These are phyloP conservation scores for Synergus itoensis DNA, from an alignment of 2,888 invertebrate species.

Conservation along the genomic window DNA sequence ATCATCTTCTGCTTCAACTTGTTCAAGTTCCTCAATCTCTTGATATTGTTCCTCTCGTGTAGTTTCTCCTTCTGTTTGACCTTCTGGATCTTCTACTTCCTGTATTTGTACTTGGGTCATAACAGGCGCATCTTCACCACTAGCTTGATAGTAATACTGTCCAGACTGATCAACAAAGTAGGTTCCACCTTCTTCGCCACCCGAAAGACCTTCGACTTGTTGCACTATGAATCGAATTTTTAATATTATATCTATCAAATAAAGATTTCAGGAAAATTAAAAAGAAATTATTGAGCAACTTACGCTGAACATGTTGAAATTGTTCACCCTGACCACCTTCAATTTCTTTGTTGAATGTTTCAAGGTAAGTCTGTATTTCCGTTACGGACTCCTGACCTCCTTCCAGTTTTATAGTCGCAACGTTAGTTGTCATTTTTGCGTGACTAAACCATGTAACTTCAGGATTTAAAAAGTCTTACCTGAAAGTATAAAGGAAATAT, in stretches of 20 bases:
- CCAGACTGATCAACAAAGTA: constrained; percentile 91
- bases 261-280: neutral
- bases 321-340: constrained; percentile 80
- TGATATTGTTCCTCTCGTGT: constrained; percentile 75
- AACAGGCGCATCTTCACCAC: constrained; percentile 82
- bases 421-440: constrained; percentile 71
- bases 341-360: constrained; percentile 90
- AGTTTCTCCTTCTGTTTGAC: constrained; percentile 71
- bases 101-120: constrained; percentile 82
- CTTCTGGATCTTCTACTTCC: constrained; percentile 74
- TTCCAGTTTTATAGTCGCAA: constrained; percentile 74
- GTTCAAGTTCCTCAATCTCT: constrained; percentile 79
- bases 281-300: constrained; percentile 53
- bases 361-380: constrained; percentile 89
- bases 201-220: constrained; percentile 77
- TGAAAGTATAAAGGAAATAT: constrained; percentile 46
- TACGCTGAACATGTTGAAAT: constrained; percentile 75
- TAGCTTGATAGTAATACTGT: constrained; percentile 89
- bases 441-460: constrained; percentile 58
- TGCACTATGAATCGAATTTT: constrained; percentile 65
- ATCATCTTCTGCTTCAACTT: constrained; percentile 79
- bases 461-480: constrained; percentile 42
- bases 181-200: constrained; percentile 83
- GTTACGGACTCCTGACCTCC: constrained; percentile 80
- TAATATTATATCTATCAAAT: neutral